phyloP scores from a whole-genome alignment of 1,140 invertebrate genomes.

The Drosophila rhopaloa region DNA sequence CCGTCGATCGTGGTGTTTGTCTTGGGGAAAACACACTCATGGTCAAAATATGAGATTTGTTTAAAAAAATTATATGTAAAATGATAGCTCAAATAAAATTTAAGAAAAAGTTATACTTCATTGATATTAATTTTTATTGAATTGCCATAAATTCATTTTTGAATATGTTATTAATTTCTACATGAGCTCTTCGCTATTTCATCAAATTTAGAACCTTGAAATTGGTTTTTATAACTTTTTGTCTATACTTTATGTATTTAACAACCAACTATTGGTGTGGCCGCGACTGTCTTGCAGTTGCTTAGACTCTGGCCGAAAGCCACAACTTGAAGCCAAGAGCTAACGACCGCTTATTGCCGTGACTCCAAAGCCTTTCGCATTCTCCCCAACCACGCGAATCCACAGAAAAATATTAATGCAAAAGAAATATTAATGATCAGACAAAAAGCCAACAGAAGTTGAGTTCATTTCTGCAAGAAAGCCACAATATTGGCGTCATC shows the following conservation, averaged over 20 bases:
- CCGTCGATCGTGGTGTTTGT: conserved; percentile 14
- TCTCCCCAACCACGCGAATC: conserved; percentile 19
- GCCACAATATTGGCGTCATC: conserved; percentile 29
- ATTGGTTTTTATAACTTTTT: no score
- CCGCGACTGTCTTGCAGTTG: conserved; percentile 34
- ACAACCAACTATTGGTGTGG: not conserved
- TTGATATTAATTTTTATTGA: no score
- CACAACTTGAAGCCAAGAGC: conserved; percentile 40
- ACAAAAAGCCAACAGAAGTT: conserved; percentile 36
- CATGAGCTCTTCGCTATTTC: no score
- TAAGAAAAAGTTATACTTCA: no score
- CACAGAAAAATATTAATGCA: conserved; percentile 28
- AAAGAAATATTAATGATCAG: conserved; percentile 34
- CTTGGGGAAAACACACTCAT: not conserved
- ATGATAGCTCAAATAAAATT: no score
- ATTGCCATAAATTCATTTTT: no score
- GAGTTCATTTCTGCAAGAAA: conserved; percentile 33
- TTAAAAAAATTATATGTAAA: no score
- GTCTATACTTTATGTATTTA: no score
- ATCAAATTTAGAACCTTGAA: no score
- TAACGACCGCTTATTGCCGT: conserved; percentile 67
- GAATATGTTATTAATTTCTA: no score
- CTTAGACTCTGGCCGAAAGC: conserved; percentile 43
- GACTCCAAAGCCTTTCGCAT: conserved; percentile 52
- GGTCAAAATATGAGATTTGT: no score